Conservation (phyloP, 2,888 invertebrate species). For the Abscondita cerata region DNA sequence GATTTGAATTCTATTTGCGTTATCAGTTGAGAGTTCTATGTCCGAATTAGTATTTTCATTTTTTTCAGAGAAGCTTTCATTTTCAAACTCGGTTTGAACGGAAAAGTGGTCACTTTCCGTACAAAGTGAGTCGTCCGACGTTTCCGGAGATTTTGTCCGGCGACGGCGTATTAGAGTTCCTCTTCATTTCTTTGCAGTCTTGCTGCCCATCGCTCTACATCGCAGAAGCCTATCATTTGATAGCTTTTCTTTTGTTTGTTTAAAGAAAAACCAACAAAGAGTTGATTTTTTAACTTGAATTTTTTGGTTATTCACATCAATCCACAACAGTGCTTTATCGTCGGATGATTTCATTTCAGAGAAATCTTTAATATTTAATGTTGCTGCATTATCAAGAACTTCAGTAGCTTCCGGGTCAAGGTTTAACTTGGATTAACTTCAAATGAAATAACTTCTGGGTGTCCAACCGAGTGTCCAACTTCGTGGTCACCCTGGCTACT, state of each 20-base stretch:
- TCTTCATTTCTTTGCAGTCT: too few species aligned
- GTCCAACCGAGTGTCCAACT: not conserved
- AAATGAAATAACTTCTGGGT: not conserved
- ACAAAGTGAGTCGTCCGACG: not conserved
- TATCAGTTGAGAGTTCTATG: not conserved
- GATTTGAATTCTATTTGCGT: not conserved
- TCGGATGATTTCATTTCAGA: not conserved
- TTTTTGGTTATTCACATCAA: not conserved
- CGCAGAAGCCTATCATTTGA: not conserved
- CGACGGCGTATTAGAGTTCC: too few species aligned
- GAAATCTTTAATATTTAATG: not conserved
- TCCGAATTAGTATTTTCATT: not conserved
- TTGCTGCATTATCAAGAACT: not conserved
- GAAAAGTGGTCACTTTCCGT: not conserved
- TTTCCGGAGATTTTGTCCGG: slow-evolving; percentile 1
- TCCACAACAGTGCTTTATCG: not conserved
- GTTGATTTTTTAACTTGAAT: not conserved
- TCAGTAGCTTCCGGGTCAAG: not conserved
- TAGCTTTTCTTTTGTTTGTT: not conserved
- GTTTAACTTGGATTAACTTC: not conserved
- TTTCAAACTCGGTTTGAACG: not conserved
- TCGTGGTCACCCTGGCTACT: too few species aligned
- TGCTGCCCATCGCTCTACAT: not conserved
- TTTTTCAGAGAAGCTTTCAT: not conserved
- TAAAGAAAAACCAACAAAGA: not conserved